phyloP scores from a whole-genome alignment of 2,113 vertebrate genomes.

The Noturus placidus region DNA sequence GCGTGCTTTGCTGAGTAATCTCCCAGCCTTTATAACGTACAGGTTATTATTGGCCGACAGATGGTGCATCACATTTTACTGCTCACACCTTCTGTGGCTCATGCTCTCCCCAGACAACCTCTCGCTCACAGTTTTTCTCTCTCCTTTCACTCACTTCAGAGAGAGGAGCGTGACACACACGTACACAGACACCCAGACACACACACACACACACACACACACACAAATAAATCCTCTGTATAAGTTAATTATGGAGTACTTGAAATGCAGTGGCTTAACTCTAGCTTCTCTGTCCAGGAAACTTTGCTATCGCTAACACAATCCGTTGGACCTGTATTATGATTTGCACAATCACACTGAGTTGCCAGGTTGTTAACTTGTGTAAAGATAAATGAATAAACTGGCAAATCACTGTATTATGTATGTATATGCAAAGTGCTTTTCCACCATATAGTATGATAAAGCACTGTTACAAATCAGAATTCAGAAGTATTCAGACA shows the following conservation, averaged over 20 bases:
- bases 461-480: background rate
- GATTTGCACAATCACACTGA: background rate
- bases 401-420: background rate
- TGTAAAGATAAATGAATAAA: background rate
- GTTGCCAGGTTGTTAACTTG: background rate
- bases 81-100: constrained; percentile 88
- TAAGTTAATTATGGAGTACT: constrained; percentile 36
- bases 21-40: constrained; percentile 81
- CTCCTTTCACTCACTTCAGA: constrained; percentile 35
- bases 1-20: constrained; percentile 85
- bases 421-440: background rate
- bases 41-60: constrained; percentile 92
- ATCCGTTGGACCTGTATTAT: background rate
- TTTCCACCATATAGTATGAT: background rate
- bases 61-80: constrained; percentile 90
- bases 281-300: background rate
- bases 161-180: constrained; percentile 34
- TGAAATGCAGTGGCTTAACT: constrained; percentile 17
- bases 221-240: constrained; percentile 23
- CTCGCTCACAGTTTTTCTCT: constrained; percentile 53
- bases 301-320: background rate
- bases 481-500: background rate
- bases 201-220: constrained; percentile 30
- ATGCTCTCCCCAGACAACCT: constrained; percentile 57
- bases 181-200: constrained; percentile 36